Base-by-base conservation (phyloP, 2,797 vertebrate genomes). In the Hypotaenidia okinawae region DNA sequence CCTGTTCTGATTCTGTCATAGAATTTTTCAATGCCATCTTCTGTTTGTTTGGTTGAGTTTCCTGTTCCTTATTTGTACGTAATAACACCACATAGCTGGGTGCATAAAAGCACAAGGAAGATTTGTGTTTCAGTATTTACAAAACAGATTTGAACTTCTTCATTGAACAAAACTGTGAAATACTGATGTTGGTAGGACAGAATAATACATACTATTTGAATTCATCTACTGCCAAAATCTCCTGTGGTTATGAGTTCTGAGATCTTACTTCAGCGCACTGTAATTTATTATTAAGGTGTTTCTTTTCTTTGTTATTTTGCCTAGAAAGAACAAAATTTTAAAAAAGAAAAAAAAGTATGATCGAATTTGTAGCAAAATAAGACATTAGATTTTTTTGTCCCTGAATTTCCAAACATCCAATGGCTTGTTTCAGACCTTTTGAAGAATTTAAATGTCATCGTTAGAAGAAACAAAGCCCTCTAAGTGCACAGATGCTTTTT, bases 381-480 rank as follows among this genome's bases (percentile, higher is more conserved):
- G 22, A 52, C 10, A 18, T 78, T 33, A 51, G 21, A 74, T 49
- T 6, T 84, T 84, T 91, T 94, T 92, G 24, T 83, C 37, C 19
- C 39, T 79, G 30, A 52, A 35, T 93, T 96, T 89, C 80, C 54
- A 87, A 59, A 33, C 70, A 66, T 91, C 66, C 94, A 9, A 52
- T 94, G 35, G 11, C 62, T 95, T 95, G 23, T 93, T 66, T 95
- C 84, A 88, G 85, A 86, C 68, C 54, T 69, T 96, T 94, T 49
- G 43, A 87, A 93, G 66, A 87, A 84, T 91, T 96, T 13, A 10
- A 57, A 28, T 82, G 35, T n/a, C 94, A n/a, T 66, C 16, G 43
- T 66, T 87, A 54, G 52, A 94, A 78, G 22, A 74, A 54, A 62
- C 55, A 62, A 74, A 83, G 49, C 19, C 11, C 35, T 59, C 17